phyloP scores from a whole-genome alignment of 2,797 vertebrate species.

The Oreonectes daqikongensis region DNA sequence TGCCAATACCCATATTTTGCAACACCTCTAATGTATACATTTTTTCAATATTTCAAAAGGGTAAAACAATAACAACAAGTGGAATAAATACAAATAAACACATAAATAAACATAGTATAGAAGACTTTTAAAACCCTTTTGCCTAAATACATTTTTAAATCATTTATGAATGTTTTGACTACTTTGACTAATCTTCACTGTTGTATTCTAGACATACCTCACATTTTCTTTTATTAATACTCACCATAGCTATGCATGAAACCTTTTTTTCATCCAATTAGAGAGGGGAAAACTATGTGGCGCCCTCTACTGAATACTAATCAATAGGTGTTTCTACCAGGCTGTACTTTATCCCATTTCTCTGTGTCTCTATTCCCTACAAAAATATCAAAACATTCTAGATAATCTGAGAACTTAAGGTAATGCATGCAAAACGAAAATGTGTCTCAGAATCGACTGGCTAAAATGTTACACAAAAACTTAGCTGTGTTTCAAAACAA shows the following conservation, averaged over 20 bases:
- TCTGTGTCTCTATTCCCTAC: no score
- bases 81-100: not conserved
- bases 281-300: conserved; percentile 17
- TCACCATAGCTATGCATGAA: not conserved
- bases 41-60: not conserved
- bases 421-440: no score
- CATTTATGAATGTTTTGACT: not conserved
- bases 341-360: not conserved
- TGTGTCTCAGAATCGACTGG: not conserved
- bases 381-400: no score
- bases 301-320: conserved; percentile 48
- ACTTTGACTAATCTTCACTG: not conserved
- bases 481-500: not conserved
- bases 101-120: not conserved
- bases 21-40: no score
- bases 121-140: not conserved
- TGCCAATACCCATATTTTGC: no score
- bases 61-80: not conserved
- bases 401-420: not conserved
- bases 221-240: not conserved
- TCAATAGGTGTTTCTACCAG: not conserved
- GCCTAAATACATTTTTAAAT: not conserved
- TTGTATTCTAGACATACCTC: not conserved
- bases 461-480: not conserved
- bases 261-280: not conserved